phyloP scores from a whole-genome alignment of 2,113 vertebrate genomes.

The Rhea americana region DNA sequence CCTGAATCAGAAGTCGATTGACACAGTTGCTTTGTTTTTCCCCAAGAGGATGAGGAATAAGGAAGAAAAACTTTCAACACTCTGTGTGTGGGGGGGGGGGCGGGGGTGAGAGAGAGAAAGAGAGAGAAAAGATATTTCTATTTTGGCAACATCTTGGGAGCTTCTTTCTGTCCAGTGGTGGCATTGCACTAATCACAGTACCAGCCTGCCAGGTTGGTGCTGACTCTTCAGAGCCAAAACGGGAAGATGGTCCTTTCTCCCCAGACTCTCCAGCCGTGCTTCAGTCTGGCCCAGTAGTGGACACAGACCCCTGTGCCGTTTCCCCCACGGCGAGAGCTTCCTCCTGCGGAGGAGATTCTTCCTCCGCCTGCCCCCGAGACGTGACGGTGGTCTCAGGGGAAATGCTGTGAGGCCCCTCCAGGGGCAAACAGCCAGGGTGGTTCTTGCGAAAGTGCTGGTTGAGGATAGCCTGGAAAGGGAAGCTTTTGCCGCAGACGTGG shows the following conservation, averaged over 20 bases:
- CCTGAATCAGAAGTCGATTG: conserved; percentile 81
- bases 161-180: conserved; percentile 64
- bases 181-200: conserved; percentile 73
- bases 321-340: conserved; percentile 83
- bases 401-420: conserved; percentile 93
- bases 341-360: conserved; percentile 89
- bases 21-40: conserved; percentile 72
- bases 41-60: conserved; percentile 64
- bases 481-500: conserved; percentile 96
- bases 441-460: conserved; percentile 99
- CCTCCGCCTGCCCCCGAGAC: conserved; percentile 86
- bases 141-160: conserved; percentile 78
- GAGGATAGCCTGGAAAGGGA: conserved; percentile 99
- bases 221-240: conserved; percentile 46
- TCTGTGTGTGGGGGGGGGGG: background rate
- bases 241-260: conserved; percentile 67
- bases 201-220: conserved; percentile 63
- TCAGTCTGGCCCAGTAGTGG: conserved; percentile 95
- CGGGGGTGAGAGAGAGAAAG: background rate
- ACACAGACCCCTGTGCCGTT: conserved; percentile 90
- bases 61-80: conserved; percentile 61
- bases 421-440: conserved; percentile 91
- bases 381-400: conserved; percentile 95
- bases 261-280: background rate
- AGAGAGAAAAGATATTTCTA: conserved; percentile 59